These are phyloP conservation scores for Gnatocerus cornutus DNA, from an alignment of 2,888 invertebrate genomes.

Conservation along the genomic window DNA sequence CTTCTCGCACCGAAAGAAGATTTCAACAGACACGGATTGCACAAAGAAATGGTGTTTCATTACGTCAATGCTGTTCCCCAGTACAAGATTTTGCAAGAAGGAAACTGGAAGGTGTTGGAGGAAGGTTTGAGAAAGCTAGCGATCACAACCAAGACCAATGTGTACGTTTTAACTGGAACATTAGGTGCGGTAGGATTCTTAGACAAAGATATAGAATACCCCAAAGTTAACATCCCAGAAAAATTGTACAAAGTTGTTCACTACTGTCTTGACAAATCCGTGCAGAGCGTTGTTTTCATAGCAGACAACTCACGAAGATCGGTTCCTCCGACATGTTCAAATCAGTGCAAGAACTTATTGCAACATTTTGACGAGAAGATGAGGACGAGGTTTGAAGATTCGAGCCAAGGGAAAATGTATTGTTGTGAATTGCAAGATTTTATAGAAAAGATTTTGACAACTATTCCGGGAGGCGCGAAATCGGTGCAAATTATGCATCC, in stretches of 20 bases:
- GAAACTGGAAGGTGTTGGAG: not conserved
- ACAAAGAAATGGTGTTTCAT: not conserved
- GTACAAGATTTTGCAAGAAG: not conserved
- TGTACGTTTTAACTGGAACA: not conserved
- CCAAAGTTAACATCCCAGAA: not conserved
- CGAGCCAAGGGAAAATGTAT: not conserved
- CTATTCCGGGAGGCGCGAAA: not conserved
- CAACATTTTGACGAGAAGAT: not conserved
- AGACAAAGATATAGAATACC: not conserved
- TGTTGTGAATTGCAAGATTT: not conserved
- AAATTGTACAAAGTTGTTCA: not conserved
- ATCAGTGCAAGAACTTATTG: not conserved
- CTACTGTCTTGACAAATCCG: not conserved
- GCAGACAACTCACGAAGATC: not conserved
- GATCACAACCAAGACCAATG: not conserved
- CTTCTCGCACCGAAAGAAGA: not conserved
- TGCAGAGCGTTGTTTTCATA: not conserved
- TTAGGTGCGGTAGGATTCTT: not conserved
- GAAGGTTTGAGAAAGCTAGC: not conserved
- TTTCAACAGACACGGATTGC: not conserved
- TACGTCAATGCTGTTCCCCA: not conserved
- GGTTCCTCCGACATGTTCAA: not conserved
- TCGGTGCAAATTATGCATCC: not conserved
- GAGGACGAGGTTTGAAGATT: not conserved
- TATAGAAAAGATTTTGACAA: not conserved